These are phyloP conservation scores for Drosophila arizonae DNA, from an alignment of 1,140 invertebrate species.

Conservation along the genomic window DNA sequence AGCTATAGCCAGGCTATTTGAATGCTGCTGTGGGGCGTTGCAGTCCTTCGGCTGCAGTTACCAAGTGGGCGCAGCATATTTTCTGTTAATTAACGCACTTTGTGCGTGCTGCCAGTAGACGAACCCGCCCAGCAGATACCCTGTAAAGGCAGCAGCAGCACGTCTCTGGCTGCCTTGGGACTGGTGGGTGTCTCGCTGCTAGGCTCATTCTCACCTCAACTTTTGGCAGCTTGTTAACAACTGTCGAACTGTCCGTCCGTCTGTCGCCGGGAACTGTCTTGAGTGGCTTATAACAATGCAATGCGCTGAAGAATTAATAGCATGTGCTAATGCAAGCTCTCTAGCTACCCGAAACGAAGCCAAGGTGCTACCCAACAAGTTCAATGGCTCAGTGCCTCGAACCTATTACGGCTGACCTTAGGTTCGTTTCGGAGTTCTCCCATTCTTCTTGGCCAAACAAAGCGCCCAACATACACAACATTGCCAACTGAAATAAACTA, in stretches of 20 bases:
- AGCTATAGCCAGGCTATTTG: slow-evolving; percentile 22
- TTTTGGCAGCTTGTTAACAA: slow-evolving; percentile 39
- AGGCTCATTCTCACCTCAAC: neutral
- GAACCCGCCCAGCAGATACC: slow-evolving; percentile 30
- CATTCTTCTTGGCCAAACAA: slow-evolving; percentile 65
- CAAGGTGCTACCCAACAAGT: slow-evolving; percentile 62
- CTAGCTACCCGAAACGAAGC: slow-evolving; percentile 30
- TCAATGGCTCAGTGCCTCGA: slow-evolving; percentile 66
- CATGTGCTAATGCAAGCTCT: slow-evolving; percentile 35
- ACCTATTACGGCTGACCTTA: slow-evolving; percentile 75
- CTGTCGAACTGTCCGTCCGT: slow-evolving; percentile 20
- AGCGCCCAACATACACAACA: slow-evolving; percentile 50
- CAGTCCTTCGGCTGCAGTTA: slow-evolving; percentile 24
- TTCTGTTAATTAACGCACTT: slow-evolving; percentile 78
- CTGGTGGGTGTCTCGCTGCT: neutral
- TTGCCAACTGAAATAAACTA: neutral
- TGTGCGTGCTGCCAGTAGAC: slow-evolving; percentile 65
- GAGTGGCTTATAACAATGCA: slow-evolving; percentile 40
- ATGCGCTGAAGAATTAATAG: slow-evolving; percentile 39
- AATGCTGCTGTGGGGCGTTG: slow-evolving; percentile 43
- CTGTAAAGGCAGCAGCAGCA: neutral
- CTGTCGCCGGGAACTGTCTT: neutral
- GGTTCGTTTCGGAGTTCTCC: slow-evolving; percentile 37
- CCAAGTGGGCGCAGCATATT: slow-evolving; percentile 76
- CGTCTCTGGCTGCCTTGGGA: neutral